Conservation (phyloP, 2,113 vertebrate genomes). For the Ammodramus savannarum region DNA sequence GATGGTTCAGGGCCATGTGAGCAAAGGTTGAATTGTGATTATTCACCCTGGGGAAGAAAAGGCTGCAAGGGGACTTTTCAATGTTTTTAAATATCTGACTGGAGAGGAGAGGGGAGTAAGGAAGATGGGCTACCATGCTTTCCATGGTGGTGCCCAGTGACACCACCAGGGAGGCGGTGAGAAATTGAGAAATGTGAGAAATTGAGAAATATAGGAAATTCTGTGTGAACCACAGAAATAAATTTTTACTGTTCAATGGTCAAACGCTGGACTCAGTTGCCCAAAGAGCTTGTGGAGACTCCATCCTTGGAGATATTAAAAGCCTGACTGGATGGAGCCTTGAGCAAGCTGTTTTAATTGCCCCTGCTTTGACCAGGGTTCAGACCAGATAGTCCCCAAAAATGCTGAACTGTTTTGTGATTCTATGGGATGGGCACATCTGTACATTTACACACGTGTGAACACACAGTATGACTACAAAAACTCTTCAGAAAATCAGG, state of each 20-base stretch:
- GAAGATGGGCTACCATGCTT: neutral
- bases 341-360: neutral
- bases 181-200: no score
- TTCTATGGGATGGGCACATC: neutral
- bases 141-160: neutral
- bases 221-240: neutral
- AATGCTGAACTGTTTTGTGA: neutral
- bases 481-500: neutral
- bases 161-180: neutral
- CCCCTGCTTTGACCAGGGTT: neutral
- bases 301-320: neutral
- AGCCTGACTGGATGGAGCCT: neutral
- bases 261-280: neutral
- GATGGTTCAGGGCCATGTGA: neutral
- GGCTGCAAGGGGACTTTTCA: neutral
- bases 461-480: neutral
- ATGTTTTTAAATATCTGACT: neutral
- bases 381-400: neutral
- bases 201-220: neutral
- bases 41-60: neutral
- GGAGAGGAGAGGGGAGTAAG: neutral
- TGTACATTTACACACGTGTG: neutral
- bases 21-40: neutral
- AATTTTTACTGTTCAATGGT: neutral
- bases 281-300: neutral